Conservation (phyloP, 2,113 vertebrate species). For the Aepyceros melampus region DNA sequence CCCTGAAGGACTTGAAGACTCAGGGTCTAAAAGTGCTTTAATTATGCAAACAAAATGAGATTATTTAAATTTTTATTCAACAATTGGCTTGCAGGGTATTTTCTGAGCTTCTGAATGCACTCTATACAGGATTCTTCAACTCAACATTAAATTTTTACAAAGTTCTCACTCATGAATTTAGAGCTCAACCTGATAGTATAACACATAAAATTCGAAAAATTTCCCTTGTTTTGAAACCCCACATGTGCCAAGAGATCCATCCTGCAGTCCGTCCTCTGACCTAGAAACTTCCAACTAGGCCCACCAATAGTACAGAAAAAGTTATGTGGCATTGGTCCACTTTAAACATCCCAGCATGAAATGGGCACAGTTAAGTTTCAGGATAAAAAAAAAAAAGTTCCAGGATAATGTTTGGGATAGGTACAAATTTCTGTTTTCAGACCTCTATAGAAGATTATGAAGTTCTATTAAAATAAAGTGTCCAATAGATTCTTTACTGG, state of each 20-base stretch:
- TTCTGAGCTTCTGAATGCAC: not conserved
- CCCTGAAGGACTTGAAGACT: not conserved
- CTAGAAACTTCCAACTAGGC: not conserved
- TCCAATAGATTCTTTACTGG: not conserved
- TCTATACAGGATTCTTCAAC: not conserved
- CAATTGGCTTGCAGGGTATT: not conserved
- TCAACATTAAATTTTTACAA: not conserved
- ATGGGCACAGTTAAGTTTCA: not conserved
- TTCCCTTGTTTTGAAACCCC: not conserved
- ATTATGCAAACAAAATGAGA: not conserved
- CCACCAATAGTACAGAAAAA: not conserved
- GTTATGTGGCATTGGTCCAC: not conserved
- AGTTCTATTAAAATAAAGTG: constrained; percentile 19
- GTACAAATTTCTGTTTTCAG: not conserved
- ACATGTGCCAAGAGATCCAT: not conserved
- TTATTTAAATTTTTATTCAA: not conserved
- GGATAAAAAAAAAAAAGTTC: not conserved
- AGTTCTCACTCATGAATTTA: not conserved
- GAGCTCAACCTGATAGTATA: not conserved
- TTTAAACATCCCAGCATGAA: not conserved
- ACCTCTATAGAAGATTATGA: constrained; percentile 6
- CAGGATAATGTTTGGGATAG: not conserved
- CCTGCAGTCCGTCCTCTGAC: not conserved
- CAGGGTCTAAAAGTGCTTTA: not conserved
- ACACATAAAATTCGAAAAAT: not conserved